Evolutionary conservation across 2,888 invertebrate species (phyloP).

Genomic region (Synergus gifuensis): DNA sequence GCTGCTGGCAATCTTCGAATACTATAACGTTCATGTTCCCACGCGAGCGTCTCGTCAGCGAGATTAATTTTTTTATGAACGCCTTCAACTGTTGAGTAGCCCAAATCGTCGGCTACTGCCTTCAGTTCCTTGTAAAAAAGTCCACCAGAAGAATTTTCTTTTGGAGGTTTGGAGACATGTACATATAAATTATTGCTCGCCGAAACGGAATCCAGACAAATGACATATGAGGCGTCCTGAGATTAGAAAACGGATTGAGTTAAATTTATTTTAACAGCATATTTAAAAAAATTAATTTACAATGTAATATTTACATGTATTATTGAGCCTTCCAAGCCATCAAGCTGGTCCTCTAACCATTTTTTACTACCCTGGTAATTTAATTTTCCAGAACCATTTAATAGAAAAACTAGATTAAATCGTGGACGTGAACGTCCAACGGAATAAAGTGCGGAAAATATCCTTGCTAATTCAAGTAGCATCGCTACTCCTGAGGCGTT

Average conservation of each 20-base stretch:
- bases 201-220: constrained; percentile 92
- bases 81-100: constrained; percentile 81
- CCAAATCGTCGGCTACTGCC: constrained; percentile 79
- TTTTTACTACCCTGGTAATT: constrained; percentile 98
- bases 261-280: not conserved
- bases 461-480: constrained; percentile 90
- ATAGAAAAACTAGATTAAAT: constrained; percentile 90
- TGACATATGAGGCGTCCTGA: constrained; percentile 92
- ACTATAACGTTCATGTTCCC: constrained; percentile 98
- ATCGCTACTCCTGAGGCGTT: constrained; percentile 95
- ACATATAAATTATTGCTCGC: constrained; percentile 85
- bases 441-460: constrained; percentile 93
- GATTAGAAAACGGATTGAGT: constrained; percentile 61
- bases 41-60: constrained; percentile 93
- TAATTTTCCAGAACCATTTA: constrained; percentile 94
- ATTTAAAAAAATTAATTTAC: not conserved
- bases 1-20: constrained; percentile 94
- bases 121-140: constrained; percentile 83
- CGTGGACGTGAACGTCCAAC: constrained; percentile 85
- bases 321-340: constrained; percentile 85
- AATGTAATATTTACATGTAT: constrained; percentile 82
- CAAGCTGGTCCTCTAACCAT: constrained; percentile 96
- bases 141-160: constrained; percentile 88
- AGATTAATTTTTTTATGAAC: constrained; percentile 98
- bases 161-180: constrained; percentile 98